phyloP scores from a whole-genome alignment of 2,888 invertebrate genomes.

The Mythimna lalbum region DNA sequence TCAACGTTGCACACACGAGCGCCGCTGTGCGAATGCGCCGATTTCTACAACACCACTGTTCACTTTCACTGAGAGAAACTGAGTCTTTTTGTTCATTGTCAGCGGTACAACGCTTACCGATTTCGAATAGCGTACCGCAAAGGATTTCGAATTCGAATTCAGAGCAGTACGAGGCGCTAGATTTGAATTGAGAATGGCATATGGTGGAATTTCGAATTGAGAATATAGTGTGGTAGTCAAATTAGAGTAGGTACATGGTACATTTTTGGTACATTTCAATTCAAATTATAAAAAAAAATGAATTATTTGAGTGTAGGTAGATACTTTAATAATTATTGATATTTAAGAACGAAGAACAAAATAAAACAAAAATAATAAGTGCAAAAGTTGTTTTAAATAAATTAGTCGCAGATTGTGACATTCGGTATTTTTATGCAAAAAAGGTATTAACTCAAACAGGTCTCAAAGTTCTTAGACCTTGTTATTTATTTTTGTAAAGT shows the following conservation, averaged over 20 bases:
- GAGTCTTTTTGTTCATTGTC: slow-evolving; percentile 86
- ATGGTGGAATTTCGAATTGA: slow-evolving; percentile 27
- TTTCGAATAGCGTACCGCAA: slow-evolving; percentile 75
- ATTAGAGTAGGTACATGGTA: neutral
- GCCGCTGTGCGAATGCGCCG: slow-evolving; percentile 71
- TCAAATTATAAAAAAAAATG: neutral
- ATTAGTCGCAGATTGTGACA: slow-evolving; percentile 39
- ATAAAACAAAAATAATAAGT: neutral
- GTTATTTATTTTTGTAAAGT: slow-evolving; percentile 54
- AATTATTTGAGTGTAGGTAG: neutral
- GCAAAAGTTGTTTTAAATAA: slow-evolving; percentile 10
- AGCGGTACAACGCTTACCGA: slow-evolving; percentile 73
- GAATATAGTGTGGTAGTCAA: slow-evolving; percentile 12
- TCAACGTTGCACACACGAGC: slow-evolving; percentile 63
- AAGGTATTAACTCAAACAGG: slow-evolving; percentile 51
- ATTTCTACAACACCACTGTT: slow-evolving; percentile 83
- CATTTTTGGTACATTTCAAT: neutral
- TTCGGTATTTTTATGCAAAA: slow-evolving; percentile 52
- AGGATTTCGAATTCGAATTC: slow-evolving; percentile 67
- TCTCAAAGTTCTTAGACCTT: slow-evolving; percentile 46
- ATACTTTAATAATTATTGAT: neutral
- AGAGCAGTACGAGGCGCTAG: slow-evolving; percentile 46
- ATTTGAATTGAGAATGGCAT: slow-evolving; percentile 48
- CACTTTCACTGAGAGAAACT: slow-evolving; percentile 90
- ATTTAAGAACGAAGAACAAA: slow-evolving; percentile 3